Percentiles rank a stretch among this genome's conserved stretches.
phyloP scores from a whole-genome alignment of 1,140 invertebrate species.

The Aphaenogaster floridana region DNA sequence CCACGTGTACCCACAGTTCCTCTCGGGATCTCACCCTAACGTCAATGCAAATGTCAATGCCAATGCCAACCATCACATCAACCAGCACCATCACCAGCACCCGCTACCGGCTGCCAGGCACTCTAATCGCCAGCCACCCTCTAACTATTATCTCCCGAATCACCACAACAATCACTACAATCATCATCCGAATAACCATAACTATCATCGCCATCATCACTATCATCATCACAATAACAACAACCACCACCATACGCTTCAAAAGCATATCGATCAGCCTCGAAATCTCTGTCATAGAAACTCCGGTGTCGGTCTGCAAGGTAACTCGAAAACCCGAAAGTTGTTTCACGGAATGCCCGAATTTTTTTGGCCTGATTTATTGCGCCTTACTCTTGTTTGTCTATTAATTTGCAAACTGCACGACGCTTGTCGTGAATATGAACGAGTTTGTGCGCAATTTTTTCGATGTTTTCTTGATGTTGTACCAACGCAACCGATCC shows the following conservation, averaged over 20 bases:
- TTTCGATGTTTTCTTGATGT: conserved; percentile 13
- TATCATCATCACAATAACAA: conserved; percentile 87
- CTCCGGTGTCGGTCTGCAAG: conserved; percentile 89
- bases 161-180: conserved; percentile 86
- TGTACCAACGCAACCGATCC: background rate
- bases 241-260: conserved; percentile 87
- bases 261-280: conserved; percentile 89
- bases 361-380: conserved; percentile 67
- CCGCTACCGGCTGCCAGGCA: conserved; percentile 86
- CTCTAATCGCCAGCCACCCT: conserved; percentile 84
- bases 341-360: conserved; percentile 74
- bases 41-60: conserved; percentile 88
- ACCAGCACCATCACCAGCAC: conserved; percentile 88
- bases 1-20: conserved; percentile 96
- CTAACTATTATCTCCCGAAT: conserved; percentile 85
- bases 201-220: conserved; percentile 85
- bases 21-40: conserved; percentile 94
- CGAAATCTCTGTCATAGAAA: conserved; percentile 89
- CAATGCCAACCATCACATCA: conserved; percentile 86
- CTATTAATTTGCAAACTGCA: conserved; percentile 33
- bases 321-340: conserved; percentile 85
- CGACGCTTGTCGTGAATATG: conserved; percentile 36
- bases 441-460: conserved; percentile 25
- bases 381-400: conserved; percentile 34
- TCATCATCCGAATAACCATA: conserved; percentile 85